These are phyloP conservation scores for Mizuhopecten yessoensis DNA, from an alignment of 1,140 invertebrate species.

Conservation along the genomic window DNA sequence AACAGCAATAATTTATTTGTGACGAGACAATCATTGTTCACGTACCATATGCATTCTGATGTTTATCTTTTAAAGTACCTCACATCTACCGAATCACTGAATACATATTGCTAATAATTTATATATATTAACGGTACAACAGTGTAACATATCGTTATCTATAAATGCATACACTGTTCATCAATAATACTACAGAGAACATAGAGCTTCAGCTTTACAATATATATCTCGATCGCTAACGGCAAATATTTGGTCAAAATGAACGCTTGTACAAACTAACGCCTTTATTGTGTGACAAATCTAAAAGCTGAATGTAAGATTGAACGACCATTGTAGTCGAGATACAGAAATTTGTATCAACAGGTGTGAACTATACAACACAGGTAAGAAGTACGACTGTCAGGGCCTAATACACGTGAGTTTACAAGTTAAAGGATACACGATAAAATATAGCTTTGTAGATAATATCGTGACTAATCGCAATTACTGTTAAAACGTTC, in stretches of 20 bases:
- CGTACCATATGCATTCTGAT: not conserved
- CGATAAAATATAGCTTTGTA: not conserved
- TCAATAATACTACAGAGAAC: not conserved
- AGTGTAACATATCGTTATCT: not conserved
- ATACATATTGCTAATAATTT: not conserved
- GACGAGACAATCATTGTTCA: not conserved
- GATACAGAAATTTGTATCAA: not conserved
- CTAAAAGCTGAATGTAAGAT: not conserved
- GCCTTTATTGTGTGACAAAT: not conserved
- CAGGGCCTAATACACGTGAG: not conserved
- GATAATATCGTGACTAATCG: not conserved
- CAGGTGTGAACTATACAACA: not conserved
- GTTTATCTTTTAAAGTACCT: not conserved
- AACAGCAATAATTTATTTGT: not conserved
- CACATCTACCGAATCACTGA: not conserved
- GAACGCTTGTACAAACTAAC: not conserved
- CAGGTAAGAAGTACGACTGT: not conserved
- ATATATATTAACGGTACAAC: not conserved
- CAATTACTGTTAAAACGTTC: not conserved
- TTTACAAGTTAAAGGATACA: not conserved
- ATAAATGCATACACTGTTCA: not conserved
- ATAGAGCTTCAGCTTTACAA: not conserved
- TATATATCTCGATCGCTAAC: not conserved
- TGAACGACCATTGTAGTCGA: not conserved
- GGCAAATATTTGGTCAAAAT: not conserved